Percentiles rank a stretch among this genome's conserved stretches.
Conservation (phyloP, 1,140 invertebrate genomes). For the Saxidomus purpurata region DNA sequence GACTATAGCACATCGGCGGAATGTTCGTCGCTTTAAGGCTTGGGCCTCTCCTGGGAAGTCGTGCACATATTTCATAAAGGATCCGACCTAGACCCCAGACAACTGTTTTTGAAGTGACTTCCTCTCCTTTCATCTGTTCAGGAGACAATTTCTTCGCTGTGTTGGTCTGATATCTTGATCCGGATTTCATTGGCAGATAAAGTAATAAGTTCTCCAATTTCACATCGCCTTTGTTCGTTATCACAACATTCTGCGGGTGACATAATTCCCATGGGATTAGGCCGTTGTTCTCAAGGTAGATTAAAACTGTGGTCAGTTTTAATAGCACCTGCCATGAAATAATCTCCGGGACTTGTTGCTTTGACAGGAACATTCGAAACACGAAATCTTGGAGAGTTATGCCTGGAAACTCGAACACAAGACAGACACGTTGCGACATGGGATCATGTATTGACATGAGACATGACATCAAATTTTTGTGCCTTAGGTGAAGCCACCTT, state of each 20-base stretch:
- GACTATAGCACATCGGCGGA: constrained; percentile 43
- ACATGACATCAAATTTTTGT: constrained; percentile 75
- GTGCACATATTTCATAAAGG: constrained; percentile 68
- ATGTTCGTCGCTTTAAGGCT: constrained; percentile 9
- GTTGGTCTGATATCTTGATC: constrained; percentile 68
- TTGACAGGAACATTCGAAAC: constrained; percentile 65
- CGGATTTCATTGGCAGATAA: constrained; percentile 72
- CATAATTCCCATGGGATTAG: constrained; percentile 76
- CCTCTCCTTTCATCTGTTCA: constrained; percentile 64
- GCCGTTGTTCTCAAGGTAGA: constrained; percentile 70
- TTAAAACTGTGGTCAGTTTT: constrained; percentile 71
- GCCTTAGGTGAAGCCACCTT: constrained; percentile 70
- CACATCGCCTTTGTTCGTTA: constrained; percentile 71
- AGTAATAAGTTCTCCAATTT: constrained; percentile 78
- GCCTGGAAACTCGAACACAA: constrained; percentile 75
- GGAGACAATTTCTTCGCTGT: constrained; percentile 64
- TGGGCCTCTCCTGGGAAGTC: constrained; percentile 47
- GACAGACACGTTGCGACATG: constrained; percentile 60
- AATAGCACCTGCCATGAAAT: constrained; percentile 72
- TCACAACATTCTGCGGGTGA: constrained; percentile 75
- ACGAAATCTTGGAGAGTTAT: constrained; percentile 75
- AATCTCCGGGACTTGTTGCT: constrained; percentile 70
- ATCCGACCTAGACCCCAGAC: constrained; percentile 75
- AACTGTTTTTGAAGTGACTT: constrained; percentile 64
- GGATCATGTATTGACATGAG: constrained; percentile 64